Base-by-base conservation (phyloP, 2,113 vertebrate genomes). In the Melanerpes aurifrons region DNA sequence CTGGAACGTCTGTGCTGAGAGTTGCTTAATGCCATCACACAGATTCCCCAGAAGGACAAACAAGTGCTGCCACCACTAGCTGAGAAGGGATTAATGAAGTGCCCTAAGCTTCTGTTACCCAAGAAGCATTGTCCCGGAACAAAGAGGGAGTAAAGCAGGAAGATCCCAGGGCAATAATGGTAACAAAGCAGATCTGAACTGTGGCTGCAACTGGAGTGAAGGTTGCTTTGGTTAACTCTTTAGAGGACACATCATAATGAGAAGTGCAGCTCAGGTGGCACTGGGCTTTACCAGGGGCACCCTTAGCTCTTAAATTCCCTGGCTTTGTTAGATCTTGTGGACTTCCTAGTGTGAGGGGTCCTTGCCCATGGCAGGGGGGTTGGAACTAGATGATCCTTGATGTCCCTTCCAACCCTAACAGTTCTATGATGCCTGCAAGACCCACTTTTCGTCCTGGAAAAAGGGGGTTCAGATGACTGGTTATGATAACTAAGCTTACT, bases 1-100 rank as follows among this genome's bases (percentile, higher is more conserved):
- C 32, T 25, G 28, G 61, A 54, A 47, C 4, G 6, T 53, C 40
- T 0, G 4, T 0, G 3, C 56, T 1, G 6, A 15, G 82, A 50
- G 59, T 1, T 32, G 43, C 72, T 82, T 12, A 5, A 26, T 2
- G 69, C 17, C 81, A 50, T 3, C 2, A 3, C 45, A 5, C 48
- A 17, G 47, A 76, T 6, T 74, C 17, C 79, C 61, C 7, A 3
- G n/a, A 35, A 48, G 72, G 78, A 71, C 75, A 72, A 15, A 54
- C 15, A 1, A 10, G 45, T 0, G 16, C 75, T 86, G 64, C 62
- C 89, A 68, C 28, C 53, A 26, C 12, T 1, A 57, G 58, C 78
- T 37, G 61, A 47, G 47, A 70, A 31, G 21, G 50, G 57, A 89
- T 81, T 59, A 32, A 70, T 1, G 4, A 67, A 31, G 32, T 14